A percentile compares a stretch with the other conserved stretches of the same genome.
These are phyloP conservation scores for Poeciliopsis turneri DNA, from an alignment of 2,797 vertebrate genomes.

Conservation along the genomic window DNA sequence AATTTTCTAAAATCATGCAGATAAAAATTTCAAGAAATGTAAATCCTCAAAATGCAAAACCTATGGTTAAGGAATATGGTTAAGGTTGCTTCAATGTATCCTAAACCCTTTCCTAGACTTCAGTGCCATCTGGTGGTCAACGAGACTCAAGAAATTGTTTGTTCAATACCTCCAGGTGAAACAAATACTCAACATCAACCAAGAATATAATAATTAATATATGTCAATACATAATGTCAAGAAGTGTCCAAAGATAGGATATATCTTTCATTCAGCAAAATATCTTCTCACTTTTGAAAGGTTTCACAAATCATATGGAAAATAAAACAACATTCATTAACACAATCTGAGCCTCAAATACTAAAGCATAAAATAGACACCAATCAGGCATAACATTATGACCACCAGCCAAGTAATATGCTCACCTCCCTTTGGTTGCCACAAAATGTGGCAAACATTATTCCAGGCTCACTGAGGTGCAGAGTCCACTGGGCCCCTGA, in stretches of 20 bases:
- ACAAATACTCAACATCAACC: not conserved
- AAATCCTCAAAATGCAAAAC: not conserved
- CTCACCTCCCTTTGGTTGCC: not conserved
- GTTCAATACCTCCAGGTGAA: too few species aligned
- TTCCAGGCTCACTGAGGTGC: not conserved
- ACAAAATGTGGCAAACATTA: not conserved
- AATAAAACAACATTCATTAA: not conserved
- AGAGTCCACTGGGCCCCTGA: not conserved
- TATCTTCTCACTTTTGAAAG: not conserved
- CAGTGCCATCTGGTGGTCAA: conserved; percentile 47
- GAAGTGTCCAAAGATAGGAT: not conserved
- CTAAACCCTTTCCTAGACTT: not conserved
- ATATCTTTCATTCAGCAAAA: not conserved
- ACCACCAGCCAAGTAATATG: not conserved
- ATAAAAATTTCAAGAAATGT: not conserved
- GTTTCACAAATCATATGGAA: not conserved
- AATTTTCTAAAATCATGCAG: not conserved
- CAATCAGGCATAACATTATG: not conserved
- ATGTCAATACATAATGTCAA: not conserved
- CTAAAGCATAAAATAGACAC: not conserved
- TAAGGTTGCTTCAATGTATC: not conserved
- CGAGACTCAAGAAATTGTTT: not conserved
- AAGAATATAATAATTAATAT: not conserved
- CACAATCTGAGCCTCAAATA: not conserved
- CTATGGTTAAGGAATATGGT: not conserved